A percentile compares a stretch with the other conserved stretches of the same genome.
Conservation (phyloP, 2,797 vertebrate species). For the Arctocebus calabarensis region DNA sequence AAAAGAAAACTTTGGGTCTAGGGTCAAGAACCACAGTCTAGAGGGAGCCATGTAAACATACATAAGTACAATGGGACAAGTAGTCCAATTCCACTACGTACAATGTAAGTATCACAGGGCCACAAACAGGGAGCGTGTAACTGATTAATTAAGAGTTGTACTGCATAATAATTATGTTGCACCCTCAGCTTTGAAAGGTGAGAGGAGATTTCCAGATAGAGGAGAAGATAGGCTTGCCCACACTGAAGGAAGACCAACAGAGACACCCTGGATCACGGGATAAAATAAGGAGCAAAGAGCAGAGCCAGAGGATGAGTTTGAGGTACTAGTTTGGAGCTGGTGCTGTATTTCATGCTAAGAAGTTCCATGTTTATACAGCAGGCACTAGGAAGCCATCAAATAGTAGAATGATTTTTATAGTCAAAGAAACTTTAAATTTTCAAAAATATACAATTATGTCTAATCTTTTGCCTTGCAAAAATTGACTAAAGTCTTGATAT, state of each 20-base stretch:
- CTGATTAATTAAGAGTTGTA: not conserved
- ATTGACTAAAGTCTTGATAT: constrained; percentile 39
- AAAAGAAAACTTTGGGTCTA: not conserved
- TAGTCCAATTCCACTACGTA: not conserved
- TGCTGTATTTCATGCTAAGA: not conserved
- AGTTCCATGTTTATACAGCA: not conserved
- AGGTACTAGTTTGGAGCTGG: fast-evolving
- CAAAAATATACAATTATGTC: constrained; percentile 47
- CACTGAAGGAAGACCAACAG: not conserved
- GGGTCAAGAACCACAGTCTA: not conserved
- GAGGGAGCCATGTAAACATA: not conserved
- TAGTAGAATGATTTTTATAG: constrained; percentile 14
- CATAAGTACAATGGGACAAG: not conserved
- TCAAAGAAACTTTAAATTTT: not conserved
- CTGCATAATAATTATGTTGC: not conserved
- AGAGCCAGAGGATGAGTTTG: not conserved
- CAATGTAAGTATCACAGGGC: not conserved
- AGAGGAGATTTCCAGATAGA: not conserved
- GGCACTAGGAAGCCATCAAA: not conserved
- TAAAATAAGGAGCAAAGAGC: not conserved
- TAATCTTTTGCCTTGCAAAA: constrained; percentile 28
- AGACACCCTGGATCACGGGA: not conserved
- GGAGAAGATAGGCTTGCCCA: not conserved
- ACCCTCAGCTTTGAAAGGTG: not conserved
- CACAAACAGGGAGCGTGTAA: not conserved